A percentile compares a stretch with the other conserved stretches of the same genome.
Evolutionary conservation across 2,888 invertebrate genomes (phyloP).

Genomic region (Euzetes globulus): DNA sequence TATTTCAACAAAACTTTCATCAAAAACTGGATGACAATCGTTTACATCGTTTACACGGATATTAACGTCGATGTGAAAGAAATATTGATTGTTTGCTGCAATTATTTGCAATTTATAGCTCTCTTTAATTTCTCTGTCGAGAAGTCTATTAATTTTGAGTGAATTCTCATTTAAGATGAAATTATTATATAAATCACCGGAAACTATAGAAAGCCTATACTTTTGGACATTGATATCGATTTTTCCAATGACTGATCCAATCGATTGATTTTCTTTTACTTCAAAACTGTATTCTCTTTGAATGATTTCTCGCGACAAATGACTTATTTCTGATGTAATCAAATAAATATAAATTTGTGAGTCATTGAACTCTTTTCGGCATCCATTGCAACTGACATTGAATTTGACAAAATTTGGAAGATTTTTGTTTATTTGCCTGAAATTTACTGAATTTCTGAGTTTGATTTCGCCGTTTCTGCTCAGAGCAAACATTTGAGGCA

Average conservation of each 20-base stretch:
- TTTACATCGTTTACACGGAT: slow-evolving; percentile 77
- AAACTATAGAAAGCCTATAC: slow-evolving; percentile 20
- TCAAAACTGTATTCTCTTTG: slow-evolving; percentile 19
- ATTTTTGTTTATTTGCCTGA: background rate
- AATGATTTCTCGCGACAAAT: background rate
- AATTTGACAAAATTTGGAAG: background rate
- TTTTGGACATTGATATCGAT: background rate
- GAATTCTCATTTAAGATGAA: slow-evolving; percentile 8
- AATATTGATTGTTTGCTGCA: slow-evolving; percentile 16
- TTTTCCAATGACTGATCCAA: background rate
- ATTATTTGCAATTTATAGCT: slow-evolving; percentile 19
- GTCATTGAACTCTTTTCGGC: slow-evolving; percentile 6
- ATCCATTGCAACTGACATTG: slow-evolving; percentile 16
- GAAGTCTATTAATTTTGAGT: background rate
- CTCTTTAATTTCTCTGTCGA: slow-evolving; percentile 6
- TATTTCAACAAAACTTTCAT: slow-evolving; percentile 61
- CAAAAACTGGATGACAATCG: slow-evolving; percentile 79
- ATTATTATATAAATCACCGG: slow-evolving; percentile 20
- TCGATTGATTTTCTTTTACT: slow-evolving; percentile 3
- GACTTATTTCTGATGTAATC: background rate
- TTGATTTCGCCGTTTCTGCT: slow-evolving; percentile 19
- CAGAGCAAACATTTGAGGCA: slow-evolving; percentile 19
- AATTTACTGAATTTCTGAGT: slow-evolving; percentile 9
- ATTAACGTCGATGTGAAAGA: slow-evolving; percentile 56
- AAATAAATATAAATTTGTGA: slow-evolving; percentile 11